phyloP scores from a whole-genome alignment of 2,113 vertebrate genomes.

The Phrynocephalus versicolor region DNA sequence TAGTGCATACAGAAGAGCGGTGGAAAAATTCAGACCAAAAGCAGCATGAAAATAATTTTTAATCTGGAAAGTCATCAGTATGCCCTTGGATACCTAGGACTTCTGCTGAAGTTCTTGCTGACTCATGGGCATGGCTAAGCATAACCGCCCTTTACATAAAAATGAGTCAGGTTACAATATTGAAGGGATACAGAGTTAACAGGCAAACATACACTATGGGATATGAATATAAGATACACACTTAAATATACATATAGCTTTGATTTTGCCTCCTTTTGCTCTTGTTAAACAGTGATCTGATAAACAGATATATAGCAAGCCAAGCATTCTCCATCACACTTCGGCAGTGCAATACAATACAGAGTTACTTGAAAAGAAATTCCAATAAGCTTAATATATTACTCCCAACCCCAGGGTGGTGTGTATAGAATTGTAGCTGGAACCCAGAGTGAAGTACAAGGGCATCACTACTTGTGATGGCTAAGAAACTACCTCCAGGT shows the following conservation, averaged over 20 bases:
- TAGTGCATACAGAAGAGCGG: neutral
- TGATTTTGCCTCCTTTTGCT: neutral
- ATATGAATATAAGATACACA: no score
- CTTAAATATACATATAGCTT: neutral
- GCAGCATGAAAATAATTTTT: neutral
- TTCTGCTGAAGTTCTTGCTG: neutral
- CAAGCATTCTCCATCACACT: neutral
- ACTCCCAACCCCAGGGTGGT: neutral
- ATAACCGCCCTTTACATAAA: neutral
- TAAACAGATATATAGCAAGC: neutral
- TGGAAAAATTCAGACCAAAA: neutral
- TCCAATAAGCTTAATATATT: neutral
- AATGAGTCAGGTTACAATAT: neutral
- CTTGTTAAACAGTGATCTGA: no score
- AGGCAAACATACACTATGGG: neutral
- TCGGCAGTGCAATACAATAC: neutral
- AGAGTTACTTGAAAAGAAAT: neutral
- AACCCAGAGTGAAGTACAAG: neutral
- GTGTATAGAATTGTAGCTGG: neutral
- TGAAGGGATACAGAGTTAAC: neutral
- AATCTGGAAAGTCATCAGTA: neutral
- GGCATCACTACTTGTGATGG: neutral
- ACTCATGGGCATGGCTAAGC: neutral
- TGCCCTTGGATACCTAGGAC: neutral
- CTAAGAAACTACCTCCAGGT: no score